Base-by-base conservation (phyloP, 2,113 vertebrate genomes). In the Mus pahari region DNA sequence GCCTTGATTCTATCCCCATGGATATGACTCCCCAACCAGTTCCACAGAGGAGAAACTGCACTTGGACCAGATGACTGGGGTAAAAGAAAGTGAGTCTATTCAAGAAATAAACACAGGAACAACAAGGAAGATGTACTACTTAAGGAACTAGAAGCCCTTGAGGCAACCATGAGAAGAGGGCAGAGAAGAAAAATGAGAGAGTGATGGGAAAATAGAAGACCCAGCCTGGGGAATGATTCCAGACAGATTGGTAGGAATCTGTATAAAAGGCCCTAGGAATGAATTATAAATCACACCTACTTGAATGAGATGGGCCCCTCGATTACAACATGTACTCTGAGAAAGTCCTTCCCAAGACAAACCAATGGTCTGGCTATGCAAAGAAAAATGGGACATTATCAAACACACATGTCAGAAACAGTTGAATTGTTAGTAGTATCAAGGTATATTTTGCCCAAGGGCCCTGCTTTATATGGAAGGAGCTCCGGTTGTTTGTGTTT, bases 1-100 rank as follows among this genome's bases (percentile, higher is more conserved):
- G 86, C 24, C 22, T 93, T 83, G 71, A 73, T 77, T 60, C 33
- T 66, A 86, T 8, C 42, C 5, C 39, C 3, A 2, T 10, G 31
- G 31, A 55, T 39, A 45, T 58, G 55, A 97, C 78, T 74, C 8
- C 26, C 3, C 3, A 31, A 22, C 7, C 91, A 20, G 45, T 33
- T 92, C 39, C 82, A 78, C 68, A 91, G 24, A 83, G n/a, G 39
- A 71, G 48, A 14, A 94, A 58, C 7, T 92, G 31, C 91, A 90
- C 13, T 16, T 89, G 19, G 33, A 79, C 20, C 42, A 74, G 78
- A 96, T 60, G 7, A 82, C 8, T 10, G 24, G 86, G 26, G n/a
- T 55, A 10, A 89, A 87, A 74, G 33, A 39, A 95, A 82, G 42
- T 26, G 28, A 31, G 36, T n/a, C 36, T 24, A n/a, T 79, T 8